Base-by-base conservation (phyloP, 1,140 invertebrate species). In the Melipona quadrifasciata region DNA sequence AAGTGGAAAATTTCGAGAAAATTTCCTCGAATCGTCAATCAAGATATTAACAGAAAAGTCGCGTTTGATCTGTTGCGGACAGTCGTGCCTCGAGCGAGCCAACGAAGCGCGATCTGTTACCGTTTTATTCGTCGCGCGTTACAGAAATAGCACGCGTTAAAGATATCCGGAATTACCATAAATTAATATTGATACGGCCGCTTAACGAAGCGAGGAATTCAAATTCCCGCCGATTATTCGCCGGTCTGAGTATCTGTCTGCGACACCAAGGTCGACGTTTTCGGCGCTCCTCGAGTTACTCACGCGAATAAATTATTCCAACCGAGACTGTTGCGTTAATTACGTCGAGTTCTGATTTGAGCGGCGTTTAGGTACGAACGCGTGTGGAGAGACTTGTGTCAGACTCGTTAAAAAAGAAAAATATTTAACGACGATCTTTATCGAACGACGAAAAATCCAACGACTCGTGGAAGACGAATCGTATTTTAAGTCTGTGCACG, bases 401-500 rank as follows among this genome's bases (percentile, higher is more conserved):
- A n/a, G 12, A n/a, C 14, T 61, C 12, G 21, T n/a, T 10, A 61
- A n/a, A 61, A 12, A 61, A 57, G 8, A 57, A 57, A 19, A 5
- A 6, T 21, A 57, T 14, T 8, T 6, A 55, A 24, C 19, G 12
- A 57, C 58, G 31, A 31, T 31, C 31, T 31, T 31, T 31, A 31
- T 31, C 31, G 21, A 58, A 58, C 27, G 27, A 47, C 6, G 10
- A 74, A 47, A 77, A 77, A 47, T 47, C 17, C 14, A 14, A 67
- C 2, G 58, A 27, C 21, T 65, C 58, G 24, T 6, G 57, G 24
- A 39, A 72, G 4, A n/a, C n/a, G n/a, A n/a, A n/a, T n/a, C n/a
- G 11, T 80, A 72, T 80, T 80, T 72, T 58, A 53, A 71, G n/a
- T 31, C 24, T 19, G 27, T 70, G 31, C 24, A 34, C 39, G 21